Base-by-base conservation (phyloP, 2,113 vertebrate genomes). In the Alouatta palliata region DNA sequence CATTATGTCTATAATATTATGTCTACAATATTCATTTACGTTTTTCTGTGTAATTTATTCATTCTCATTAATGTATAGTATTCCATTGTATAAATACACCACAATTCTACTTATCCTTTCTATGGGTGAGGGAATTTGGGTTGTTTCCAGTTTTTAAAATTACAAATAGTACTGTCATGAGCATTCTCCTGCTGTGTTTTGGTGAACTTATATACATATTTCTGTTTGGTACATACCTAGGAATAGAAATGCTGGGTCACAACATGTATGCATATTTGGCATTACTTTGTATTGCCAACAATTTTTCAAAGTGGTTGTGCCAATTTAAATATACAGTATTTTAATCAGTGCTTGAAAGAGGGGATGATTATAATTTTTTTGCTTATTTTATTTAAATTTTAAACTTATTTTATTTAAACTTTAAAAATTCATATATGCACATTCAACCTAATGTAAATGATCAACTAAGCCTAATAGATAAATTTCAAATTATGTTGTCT, bases 141-240 rank as follows among this genome's bases (percentile, higher is more conserved):
- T 56, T 93, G 27, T 66, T 94, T 68, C 45, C 17, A 80, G 27
- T 37, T 66, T 90, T 91, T 75, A 4, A 68, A 71, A 92, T 80
- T 91, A 88, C 4, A 96, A 95, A 86, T 14, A 89, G 30, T 85
- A 1, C 40, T 86, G 9, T 43, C 40, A 96, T 40, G 5, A 87
- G 94, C 37, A 97, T 43, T 90, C 45, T 84, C 54, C 20, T 81
- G 56, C 11, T 84, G 40, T 95, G 47, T 87, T 97, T 91, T 71
- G 40, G 58, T 82, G 21, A 95, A 77, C 16, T 82, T 90, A 87
- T 16, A 6, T 81, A 76, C 66, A 13, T 81, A 94, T 91, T 97
- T 88, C 66, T 90, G 54, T 52, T 81, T 61, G 47, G 21, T 89
- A 80, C 90, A 85, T 71, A 95, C 17, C 30, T 90, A 95, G 47